phyloP scores from a whole-genome alignment of 2,888 invertebrate genomes.

The Scaptomyza flava region DNA sequence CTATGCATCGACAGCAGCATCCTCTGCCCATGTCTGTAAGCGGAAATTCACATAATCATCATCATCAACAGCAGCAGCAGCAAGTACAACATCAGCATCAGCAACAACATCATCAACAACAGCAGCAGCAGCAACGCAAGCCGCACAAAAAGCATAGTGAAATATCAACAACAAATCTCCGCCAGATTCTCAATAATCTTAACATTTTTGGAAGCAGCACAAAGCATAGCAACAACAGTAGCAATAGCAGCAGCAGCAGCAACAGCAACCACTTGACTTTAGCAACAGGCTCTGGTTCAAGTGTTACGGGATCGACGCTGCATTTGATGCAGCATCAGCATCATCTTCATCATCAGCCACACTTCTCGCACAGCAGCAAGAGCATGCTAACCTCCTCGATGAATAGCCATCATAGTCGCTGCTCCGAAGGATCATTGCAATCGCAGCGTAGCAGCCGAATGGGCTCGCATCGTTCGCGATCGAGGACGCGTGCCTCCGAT shows the following conservation, averaged over 20 bases:
- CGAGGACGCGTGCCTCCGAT: constrained; percentile 84
- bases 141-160: constrained; percentile 81
- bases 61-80: constrained; percentile 57
- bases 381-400: constrained; percentile 81
- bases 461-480: constrained; percentile 83
- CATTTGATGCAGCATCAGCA: constrained; percentile 59
- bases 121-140: constrained; percentile 61
- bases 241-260: constrained; percentile 20
- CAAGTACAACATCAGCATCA: constrained; percentile 41
- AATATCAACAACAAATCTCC: constrained; percentile 86
- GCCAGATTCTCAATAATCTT: constrained; percentile 91
- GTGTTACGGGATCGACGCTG: constrained; percentile 51
- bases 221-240: constrained; percentile 62
- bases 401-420: constrained; percentile 83
- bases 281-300: constrained; percentile 25
- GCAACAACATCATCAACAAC: constrained; percentile 48
- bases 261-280: constrained; percentile 29
- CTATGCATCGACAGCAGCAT: constrained; percentile 69
- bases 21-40: constrained; percentile 55
- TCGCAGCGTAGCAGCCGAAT: constrained; percentile 80
- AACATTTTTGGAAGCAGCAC: constrained; percentile 88
- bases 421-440: constrained; percentile 83
- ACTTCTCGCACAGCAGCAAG: constrained; percentile 81
- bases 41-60: constrained; percentile 42
- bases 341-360: constrained; percentile 33